Percentiles rank a stretch among this genome's conserved stretches.
Evolutionary conservation across 2,113 vertebrate genomes (phyloP).

Genomic region (Nerophis ophidion): DNA sequence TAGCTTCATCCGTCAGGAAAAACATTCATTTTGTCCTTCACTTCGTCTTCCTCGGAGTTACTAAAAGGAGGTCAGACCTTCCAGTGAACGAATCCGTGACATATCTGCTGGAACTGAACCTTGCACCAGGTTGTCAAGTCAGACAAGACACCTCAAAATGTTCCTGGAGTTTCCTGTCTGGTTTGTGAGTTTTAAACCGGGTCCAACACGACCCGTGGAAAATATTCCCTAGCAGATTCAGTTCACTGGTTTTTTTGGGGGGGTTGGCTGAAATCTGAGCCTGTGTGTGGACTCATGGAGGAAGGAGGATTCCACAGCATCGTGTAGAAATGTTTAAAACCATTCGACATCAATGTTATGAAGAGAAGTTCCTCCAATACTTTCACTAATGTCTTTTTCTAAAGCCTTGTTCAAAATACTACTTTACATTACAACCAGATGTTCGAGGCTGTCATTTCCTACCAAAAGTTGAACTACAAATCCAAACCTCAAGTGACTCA

Average conservation of each 20-base stretch:
- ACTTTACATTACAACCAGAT: slow-evolving; percentile 74
- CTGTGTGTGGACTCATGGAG: slow-evolving; percentile 12
- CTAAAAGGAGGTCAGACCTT: neutral
- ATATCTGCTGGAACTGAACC: neutral
- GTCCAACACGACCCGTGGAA: slow-evolving; percentile 22
- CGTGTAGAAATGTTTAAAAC: slow-evolving; percentile 24
- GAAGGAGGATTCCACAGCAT: slow-evolving; percentile 27
- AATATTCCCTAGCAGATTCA: slow-evolving; percentile 28
- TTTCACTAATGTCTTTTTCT: slow-evolving; percentile 57
- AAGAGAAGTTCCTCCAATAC: slow-evolving; percentile 18
- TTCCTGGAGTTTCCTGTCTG: slow-evolving; percentile 18
- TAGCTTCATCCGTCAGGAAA: too few relatives aligned
- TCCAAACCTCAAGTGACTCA: slow-evolving; percentile 70
- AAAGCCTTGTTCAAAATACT: slow-evolving; percentile 68
- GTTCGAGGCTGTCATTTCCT: slow-evolving; percentile 73
- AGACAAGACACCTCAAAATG: slow-evolving; percentile 15
- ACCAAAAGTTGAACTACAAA: slow-evolving; percentile 53
- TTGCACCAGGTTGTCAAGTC: neutral
- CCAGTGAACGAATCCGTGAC: neutral
- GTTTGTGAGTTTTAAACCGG: slow-evolving; percentile 17
- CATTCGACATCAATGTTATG: slow-evolving; percentile 34
- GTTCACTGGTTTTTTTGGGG: slow-evolving; percentile 10
- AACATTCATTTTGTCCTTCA: too few relatives aligned
- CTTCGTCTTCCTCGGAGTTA: neutral
- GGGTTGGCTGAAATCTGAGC: slow-evolving; percentile 26